A percentile compares a stretch with the other conserved stretches of the same genome.
These are phyloP conservation scores for Alosa sapidissima DNA, from an alignment of 2,797 vertebrate genomes.

Conservation along the genomic window DNA sequence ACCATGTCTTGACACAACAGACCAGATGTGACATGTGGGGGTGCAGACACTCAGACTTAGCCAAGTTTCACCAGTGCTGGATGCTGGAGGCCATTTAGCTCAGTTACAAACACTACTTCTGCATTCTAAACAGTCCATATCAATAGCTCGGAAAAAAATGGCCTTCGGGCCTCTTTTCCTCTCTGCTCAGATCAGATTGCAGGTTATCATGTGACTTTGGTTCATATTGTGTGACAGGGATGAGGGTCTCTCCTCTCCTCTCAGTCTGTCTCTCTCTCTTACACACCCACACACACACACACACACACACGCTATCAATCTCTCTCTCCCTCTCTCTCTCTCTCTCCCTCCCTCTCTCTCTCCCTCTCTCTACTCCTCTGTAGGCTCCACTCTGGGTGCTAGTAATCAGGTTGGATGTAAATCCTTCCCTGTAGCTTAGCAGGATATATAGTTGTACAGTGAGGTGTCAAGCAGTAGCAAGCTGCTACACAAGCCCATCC, in stretches of 20 bases:
- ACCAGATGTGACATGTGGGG: constrained; percentile 37
- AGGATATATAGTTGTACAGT: background rate
- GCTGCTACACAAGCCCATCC: background rate
- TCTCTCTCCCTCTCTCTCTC: too few relatives aligned
- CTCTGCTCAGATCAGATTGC: too few relatives aligned
- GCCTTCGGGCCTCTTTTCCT: background rate
- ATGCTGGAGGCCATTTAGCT: too few relatives aligned
- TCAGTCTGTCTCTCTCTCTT: constrained; percentile 27
- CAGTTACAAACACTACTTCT: too few relatives aligned
- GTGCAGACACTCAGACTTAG: background rate
- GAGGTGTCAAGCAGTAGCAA: background rate
- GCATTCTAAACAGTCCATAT: background rate
- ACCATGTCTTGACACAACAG: constrained; percentile 49
- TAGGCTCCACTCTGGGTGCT: background rate
- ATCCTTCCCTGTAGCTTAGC: background rate
- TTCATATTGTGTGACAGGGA: too few relatives aligned
- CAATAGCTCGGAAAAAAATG: background rate
- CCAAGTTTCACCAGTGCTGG: background rate
- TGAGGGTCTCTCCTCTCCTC: constrained; percentile 64
- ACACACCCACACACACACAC: too few relatives aligned
- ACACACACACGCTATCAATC: too few relatives aligned
- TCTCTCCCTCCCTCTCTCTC: background rate
- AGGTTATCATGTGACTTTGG: too few relatives aligned
- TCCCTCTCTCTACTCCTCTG: too few relatives aligned
- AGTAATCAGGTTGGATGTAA: background rate